phyloP scores from a whole-genome alignment of 92 coral and sea anemone genomes.

The Heliopora coerulea region DNA sequence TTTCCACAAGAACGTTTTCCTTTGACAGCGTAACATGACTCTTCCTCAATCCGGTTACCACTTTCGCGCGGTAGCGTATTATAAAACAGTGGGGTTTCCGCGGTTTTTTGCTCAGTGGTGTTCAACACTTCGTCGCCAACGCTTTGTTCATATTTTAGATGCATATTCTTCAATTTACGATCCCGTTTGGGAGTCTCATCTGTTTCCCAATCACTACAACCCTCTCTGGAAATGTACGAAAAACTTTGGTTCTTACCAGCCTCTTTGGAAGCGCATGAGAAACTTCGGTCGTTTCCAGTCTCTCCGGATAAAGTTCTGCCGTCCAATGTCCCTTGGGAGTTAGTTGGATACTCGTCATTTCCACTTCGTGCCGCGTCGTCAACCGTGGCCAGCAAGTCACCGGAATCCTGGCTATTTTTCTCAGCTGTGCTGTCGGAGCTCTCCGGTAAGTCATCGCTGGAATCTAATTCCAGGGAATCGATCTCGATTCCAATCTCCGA shows the following conservation, averaged over 20 bases:
- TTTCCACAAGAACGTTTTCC: neutral
- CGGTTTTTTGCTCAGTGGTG: neutral
- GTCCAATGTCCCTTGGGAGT: neutral
- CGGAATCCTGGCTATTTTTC: slow-evolving; percentile 1
- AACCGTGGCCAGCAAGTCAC: neutral
- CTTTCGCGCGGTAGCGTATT: slow-evolving; percentile 20
- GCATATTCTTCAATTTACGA: neutral
- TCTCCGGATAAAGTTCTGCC: neutral
- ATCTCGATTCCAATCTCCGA: slow-evolving; percentile 27
- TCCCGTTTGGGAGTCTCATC: neutral
- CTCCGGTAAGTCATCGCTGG: slow-evolving; percentile 13
- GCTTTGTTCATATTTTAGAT: neutral
- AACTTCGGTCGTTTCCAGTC: neutral
- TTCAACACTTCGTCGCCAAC: neutral
- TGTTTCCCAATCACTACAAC: neutral
- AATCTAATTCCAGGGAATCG: slow-evolving; percentile 1
- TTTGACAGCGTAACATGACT: neutral
- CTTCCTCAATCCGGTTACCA: neutral
- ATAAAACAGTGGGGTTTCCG: slow-evolving; percentile 1
- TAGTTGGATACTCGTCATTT: neutral
- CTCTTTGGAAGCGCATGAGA: neutral
- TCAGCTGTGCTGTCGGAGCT: neutral
- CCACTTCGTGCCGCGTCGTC: neutral
- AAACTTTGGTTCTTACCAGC: neutral
- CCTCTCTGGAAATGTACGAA: neutral